Base-by-base conservation (phyloP, 2,888 invertebrate genomes). In the Chesias legatella region DNA sequence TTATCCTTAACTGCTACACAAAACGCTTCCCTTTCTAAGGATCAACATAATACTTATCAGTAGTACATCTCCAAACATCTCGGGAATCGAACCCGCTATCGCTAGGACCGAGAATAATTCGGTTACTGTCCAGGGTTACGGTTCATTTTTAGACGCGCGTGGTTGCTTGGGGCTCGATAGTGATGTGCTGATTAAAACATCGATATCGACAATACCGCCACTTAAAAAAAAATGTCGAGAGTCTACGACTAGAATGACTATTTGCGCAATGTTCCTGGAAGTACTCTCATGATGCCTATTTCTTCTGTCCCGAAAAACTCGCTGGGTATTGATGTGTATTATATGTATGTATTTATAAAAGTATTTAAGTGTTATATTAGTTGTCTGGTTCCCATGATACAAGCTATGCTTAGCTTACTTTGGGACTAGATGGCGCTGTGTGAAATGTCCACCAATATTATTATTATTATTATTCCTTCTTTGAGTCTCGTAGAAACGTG, bases 101-200 rank as follows among this genome's bases (percentile, higher is more conserved):
- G 60, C 62, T 66, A 61, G 65, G 48, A 73, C 69, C 48, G 46
- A 46, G 44, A 48, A 50, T 53, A 53, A 53, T 53, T 53, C 48
- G 53, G 53, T 51, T 48, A 51, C 46, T 51, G 51, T 51, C 42
- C 48, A 34, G 31, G 53, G 53, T 53, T 48, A 52, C 71, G 79
- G 78, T 72, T 71, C 72, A 77, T 84, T 84, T 85, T 84, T 84
- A 80, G 79, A 73, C 72, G 80, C 82, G 84, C 86, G 85, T 86
- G 86, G 77, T 83, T 61, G 86, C 86, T 79, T 56, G 57, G 54
- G 85, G 86, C 81, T 63, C 39, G 36, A 1, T 76, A 80, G 79
- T 54, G 79, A 26, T 67, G 77, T 21, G 28, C 45, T 36, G 52
- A 10, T 50, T 52, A 57, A 49, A 24, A 7, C 21, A 41, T 44